These are phyloP conservation scores for Neodiprion pinetum DNA, from an alignment of 1,140 invertebrate genomes.

Conservation along the genomic window DNA sequence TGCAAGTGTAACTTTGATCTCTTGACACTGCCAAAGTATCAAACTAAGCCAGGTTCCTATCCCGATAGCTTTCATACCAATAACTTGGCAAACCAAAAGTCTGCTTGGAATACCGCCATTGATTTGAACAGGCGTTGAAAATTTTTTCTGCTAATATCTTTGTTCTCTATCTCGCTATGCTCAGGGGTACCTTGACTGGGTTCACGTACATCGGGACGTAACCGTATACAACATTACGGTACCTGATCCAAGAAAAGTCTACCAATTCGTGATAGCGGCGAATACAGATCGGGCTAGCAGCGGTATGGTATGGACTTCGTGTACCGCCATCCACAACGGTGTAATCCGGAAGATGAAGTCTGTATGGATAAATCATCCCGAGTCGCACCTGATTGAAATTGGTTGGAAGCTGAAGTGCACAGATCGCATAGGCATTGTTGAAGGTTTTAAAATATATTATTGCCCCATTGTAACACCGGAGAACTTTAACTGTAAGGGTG, in stretches of 20 bases:
- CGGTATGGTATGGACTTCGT: constrained; percentile 75
- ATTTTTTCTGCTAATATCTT: constrained; percentile 23
- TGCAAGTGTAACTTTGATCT: background rate
- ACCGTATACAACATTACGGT: constrained; percentile 48
- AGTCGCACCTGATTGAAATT: constrained; percentile 68
- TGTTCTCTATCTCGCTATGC: constrained; percentile 12
- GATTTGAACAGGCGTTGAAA: too few species aligned
- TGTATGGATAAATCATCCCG: constrained; percentile 66
- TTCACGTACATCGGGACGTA: constrained; percentile 36
- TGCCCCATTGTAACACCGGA: constrained; percentile 69
- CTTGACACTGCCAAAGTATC: too few species aligned
- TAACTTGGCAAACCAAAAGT: too few species aligned
- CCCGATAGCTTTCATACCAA: too few species aligned
- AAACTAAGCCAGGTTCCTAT: too few species aligned
- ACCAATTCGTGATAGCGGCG: constrained; percentile 70
- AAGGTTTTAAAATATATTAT: constrained; percentile 73
- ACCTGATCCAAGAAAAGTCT: constrained; percentile 42
- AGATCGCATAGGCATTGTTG: constrained; percentile 69
- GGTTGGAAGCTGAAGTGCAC: constrained; percentile 77
- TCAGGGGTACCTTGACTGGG: background rate
- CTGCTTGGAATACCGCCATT: too few species aligned
- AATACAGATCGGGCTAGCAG: constrained; percentile 66
- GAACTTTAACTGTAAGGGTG: constrained; percentile 57
- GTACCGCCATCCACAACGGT: constrained; percentile 75
- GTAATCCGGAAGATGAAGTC: constrained; percentile 72